phyloP scores from a whole-genome alignment of 2,797 vertebrate species.

The Chelon auratus region DNA sequence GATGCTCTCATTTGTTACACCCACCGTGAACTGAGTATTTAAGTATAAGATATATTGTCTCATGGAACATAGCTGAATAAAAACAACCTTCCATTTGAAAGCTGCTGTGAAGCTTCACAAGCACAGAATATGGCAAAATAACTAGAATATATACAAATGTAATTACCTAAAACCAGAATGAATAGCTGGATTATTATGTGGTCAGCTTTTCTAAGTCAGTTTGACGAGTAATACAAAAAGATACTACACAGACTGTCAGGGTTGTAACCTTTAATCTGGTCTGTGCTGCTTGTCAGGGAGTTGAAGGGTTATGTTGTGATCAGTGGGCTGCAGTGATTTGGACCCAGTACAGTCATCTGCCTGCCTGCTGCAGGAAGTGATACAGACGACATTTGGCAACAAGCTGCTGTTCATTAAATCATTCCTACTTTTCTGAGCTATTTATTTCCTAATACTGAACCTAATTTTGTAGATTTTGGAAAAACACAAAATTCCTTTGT shows the following conservation, averaged over 20 bases:
- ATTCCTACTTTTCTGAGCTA: conserved; percentile 29
- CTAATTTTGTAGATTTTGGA: conserved; percentile 20
- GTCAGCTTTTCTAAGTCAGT: background rate
- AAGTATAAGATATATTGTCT: too few relatives aligned
- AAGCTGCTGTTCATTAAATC: conserved; percentile 18
- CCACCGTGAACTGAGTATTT: too few relatives aligned
- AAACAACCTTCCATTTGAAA: background rate
- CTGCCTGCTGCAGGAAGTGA: conserved; percentile 46
- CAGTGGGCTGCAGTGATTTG: background rate
- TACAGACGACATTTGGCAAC: conserved; percentile 16
- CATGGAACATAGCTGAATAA: background rate
- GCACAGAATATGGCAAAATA: background rate
- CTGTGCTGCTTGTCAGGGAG: background rate
- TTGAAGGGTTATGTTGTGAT: background rate
- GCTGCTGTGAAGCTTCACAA: background rate
- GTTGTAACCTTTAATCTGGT: conserved; percentile 29
- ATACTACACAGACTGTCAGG: background rate
- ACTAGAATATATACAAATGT: background rate
- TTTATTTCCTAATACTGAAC: conserved; percentile 5
- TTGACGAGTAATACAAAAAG: background rate
- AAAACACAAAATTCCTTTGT: conserved; percentile 18
- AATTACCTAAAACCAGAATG: background rate
- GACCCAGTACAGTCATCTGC: conserved; percentile 33
- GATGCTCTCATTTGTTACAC: too few relatives aligned
- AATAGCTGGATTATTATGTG: background rate